Evolutionary conservation across 2,797 vertebrate species (phyloP).

Genomic region (Syndactyla subalaris): DNA sequence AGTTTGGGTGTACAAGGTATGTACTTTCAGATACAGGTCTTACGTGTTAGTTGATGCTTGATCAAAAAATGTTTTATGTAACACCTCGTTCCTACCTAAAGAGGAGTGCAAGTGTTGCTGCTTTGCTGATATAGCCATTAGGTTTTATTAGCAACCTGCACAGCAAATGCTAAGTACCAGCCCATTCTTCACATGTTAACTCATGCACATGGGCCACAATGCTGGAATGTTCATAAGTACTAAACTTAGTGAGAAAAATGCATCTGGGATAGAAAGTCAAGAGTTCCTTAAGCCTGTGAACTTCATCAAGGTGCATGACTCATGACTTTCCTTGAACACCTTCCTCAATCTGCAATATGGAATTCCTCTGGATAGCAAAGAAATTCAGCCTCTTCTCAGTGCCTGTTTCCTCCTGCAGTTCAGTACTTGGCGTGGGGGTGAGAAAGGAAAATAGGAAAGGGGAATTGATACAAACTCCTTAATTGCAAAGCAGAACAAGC

Average conservation of each 20-base stretch:
- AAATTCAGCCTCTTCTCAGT: not conserved
- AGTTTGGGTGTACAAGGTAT: not conserved
- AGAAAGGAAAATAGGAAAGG: not conserved
- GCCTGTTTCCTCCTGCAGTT: not conserved
- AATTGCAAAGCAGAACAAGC: not conserved
- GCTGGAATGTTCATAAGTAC: not conserved
- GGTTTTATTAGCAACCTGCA: not conserved
- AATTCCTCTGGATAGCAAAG: not conserved
- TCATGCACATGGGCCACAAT: fast-evolving
- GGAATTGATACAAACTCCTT: not conserved
- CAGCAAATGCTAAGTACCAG: not conserved
- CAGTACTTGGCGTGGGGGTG: not conserved
- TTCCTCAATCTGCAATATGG: not conserved
- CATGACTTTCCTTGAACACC: not conserved
- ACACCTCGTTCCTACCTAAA: not conserved
- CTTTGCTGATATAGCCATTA: not conserved
- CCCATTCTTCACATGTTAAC: not conserved
- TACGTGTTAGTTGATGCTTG: not conserved
- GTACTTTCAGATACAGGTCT: not conserved
- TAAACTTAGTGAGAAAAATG: not conserved
- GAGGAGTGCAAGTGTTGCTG: not conserved
- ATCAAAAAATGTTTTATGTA: not conserved
- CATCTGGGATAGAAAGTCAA: not conserved
- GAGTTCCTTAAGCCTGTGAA: not conserved
- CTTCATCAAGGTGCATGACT: not conserved